These are phyloP conservation scores for Chrysemys picta DNA, from an alignment of 2,113 vertebrate species.

Conservation along the genomic window DNA sequence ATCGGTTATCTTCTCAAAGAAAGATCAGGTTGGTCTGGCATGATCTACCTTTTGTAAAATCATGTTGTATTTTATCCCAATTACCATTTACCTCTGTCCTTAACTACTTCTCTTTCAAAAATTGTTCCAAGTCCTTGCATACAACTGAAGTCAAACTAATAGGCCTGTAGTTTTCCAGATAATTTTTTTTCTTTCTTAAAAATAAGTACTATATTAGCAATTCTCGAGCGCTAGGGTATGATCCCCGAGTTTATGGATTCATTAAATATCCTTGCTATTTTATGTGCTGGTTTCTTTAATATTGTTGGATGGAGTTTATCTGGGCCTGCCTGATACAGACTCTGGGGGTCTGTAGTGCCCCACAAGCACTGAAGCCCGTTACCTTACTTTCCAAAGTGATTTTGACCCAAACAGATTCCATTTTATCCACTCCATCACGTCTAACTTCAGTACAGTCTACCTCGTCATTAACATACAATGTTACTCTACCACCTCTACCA, in stretches of 20 bases:
- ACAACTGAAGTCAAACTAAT: too few relatives aligned
- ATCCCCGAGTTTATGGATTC: not conserved
- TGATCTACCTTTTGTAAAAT: not conserved
- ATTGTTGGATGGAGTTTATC: not conserved
- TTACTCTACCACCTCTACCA: not conserved
- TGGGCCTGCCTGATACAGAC: not conserved
- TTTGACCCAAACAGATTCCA: not conserved
- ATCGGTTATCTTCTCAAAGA: not conserved
- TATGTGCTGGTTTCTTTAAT: not conserved
- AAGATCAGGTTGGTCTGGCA: not conserved
- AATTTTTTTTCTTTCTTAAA: not conserved
- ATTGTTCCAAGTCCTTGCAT: not conserved
- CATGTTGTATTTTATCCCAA: not conserved
- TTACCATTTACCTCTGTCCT: not conserved
- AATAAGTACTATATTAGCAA: not conserved
- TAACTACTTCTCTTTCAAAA: not conserved
- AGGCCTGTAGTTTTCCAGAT: too few relatives aligned
- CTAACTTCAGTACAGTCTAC: not conserved
- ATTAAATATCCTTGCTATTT: not conserved
- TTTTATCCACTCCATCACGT: not conserved
- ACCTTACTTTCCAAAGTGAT: not conserved
- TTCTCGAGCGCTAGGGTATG: not conserved
- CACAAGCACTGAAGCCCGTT: not conserved
- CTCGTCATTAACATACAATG: not conserved
- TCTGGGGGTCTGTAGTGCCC: not conserved